Conservation (phyloP, 2,113 vertebrate genomes). For the Coreoperca whiteheadi region DNA sequence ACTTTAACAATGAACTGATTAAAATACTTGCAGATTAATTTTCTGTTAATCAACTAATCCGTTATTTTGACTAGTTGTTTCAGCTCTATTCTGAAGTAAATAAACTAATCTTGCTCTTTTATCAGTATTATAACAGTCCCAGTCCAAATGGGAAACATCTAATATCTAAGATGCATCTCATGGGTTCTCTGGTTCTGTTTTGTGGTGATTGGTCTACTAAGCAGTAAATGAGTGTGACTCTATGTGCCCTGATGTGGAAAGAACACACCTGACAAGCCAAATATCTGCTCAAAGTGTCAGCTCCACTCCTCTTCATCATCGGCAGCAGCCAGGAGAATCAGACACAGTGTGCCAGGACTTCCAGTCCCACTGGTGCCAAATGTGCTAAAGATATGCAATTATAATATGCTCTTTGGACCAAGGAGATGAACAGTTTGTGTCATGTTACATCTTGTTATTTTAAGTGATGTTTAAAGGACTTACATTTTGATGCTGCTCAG, state of each 20-base stretch:
- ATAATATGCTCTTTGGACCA: background rate
- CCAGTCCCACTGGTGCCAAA: slow-evolving; percentile 44
- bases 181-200: slow-evolving; percentile 9
- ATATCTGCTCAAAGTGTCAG: slow-evolving; percentile 59
- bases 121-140: background rate
- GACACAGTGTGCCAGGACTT: slow-evolving; percentile 36
- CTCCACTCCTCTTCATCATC: slow-evolving; percentile 64
- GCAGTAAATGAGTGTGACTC: slow-evolving; percentile 47
- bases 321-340: slow-evolving; percentile 29
- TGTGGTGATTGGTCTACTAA: slow-evolving; percentile 10
- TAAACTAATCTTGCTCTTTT: background rate
- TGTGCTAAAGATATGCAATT: slow-evolving; percentile 60
- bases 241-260: slow-evolving; percentile 39
- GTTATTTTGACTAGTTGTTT: background rate
- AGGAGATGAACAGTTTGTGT: slow-evolving; percentile 29
- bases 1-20: background rate
- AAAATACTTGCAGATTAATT: background rate
- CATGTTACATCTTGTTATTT: slow-evolving; percentile 49
- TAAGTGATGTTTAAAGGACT: slow-evolving; percentile 43
- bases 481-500: background rate
- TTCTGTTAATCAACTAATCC: no score
- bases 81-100: background rate
- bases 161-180: background rate
- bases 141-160: background rate
- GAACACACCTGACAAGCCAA: slow-evolving; percentile 62